Base-by-base conservation (phyloP, 1,140 invertebrate genomes). In the Lutraria rhynchaena region DNA sequence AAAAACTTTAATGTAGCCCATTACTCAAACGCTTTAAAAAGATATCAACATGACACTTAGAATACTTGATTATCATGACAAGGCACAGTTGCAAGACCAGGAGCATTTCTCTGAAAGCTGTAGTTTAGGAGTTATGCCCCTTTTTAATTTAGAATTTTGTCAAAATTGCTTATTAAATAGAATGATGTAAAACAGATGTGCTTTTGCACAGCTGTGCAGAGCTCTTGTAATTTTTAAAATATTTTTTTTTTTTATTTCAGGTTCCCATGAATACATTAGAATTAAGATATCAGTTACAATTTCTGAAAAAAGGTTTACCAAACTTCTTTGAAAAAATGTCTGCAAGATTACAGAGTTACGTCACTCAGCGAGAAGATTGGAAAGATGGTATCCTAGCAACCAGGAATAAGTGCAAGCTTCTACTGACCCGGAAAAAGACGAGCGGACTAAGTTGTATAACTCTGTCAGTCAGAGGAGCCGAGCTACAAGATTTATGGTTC, bases 241-340 rank as follows among this genome's bases (percentile, higher is more conserved):
- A 49, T 49, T 11, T 22, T 22, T 9, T 19, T 55, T 76, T 22
- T 61, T 29, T 55, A 31, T 53, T 51, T 7, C 35, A 70, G 33
- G 75, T 84, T 5, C 90, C 90, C 11, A 44, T 55, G 31, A 87
- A 91, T 58, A 85, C 67, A 0, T 84, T 89, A 53, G 87, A 90
- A 63, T 69, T 91, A 17, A 44, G 78, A 4, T 87, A 86, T 46
- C 83, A 87, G 67, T 69, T 89, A 2, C 76, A 87, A 22, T 91
- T 91, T 65, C 51, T 83, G 24, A 85, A 85, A 19, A 87, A 86
- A 67, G 80, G 84, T 4, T 89, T 88, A 35, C 90, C 90, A 53
- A 88, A 91, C 61, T 90, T 90, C 83, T 91, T 91, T 85, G 90
- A 90, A 58, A 91, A 91, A 41, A 60, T 90, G 41, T 88, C 88